Conservation (phyloP, 2,888 invertebrate genomes). For the Salpingus planirostris region DNA sequence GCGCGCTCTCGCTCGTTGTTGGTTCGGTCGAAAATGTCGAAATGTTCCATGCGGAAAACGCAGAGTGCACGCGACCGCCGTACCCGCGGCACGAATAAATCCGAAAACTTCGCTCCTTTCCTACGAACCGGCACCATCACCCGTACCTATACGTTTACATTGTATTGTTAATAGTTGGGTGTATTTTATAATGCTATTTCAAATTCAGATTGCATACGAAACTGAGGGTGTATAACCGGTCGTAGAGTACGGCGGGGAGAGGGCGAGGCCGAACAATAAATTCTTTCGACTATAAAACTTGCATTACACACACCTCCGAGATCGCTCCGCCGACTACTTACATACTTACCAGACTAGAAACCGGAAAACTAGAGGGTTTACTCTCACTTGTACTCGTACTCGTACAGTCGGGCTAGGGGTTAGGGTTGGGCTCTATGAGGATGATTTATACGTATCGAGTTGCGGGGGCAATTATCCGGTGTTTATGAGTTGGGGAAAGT, state of each 20-base stretch:
- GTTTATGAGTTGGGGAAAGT: slow-evolving; percentile 10
- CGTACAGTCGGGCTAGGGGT: too few relatives aligned
- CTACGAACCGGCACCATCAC: too few relatives aligned
- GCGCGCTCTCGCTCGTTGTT: not conserved
- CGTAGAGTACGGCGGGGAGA: too few relatives aligned
- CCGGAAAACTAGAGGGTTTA: too few relatives aligned
- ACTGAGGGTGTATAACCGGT: slow-evolving; percentile 15
- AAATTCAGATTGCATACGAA: slow-evolving; percentile 22
- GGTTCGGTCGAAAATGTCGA: too few relatives aligned
- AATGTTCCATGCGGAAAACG: slow-evolving; percentile 8
- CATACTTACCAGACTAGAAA: too few relatives aligned
- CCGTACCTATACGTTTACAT: too few relatives aligned
- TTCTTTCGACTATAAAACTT: slow-evolving; percentile 20
- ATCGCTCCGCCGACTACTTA: too few relatives aligned
- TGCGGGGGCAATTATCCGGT: slow-evolving; percentile 6
- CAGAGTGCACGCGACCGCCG: slow-evolving; percentile 7
- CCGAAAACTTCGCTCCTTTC: slow-evolving; percentile 4
- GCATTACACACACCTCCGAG: slow-evolving; percentile 15
- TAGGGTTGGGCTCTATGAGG: too few relatives aligned
- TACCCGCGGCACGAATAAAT: slow-evolving; percentile 5
- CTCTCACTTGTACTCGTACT: too few relatives aligned
- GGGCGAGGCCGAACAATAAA: slow-evolving; percentile 22
- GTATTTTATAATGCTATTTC: slow-evolving; percentile 20
- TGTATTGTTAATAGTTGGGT: slow-evolving; percentile 18
- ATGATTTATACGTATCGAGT: slow-evolving; percentile 15